Conservation (phyloP, 2,888 invertebrate genomes). For the Drosophila cracens region DNA sequence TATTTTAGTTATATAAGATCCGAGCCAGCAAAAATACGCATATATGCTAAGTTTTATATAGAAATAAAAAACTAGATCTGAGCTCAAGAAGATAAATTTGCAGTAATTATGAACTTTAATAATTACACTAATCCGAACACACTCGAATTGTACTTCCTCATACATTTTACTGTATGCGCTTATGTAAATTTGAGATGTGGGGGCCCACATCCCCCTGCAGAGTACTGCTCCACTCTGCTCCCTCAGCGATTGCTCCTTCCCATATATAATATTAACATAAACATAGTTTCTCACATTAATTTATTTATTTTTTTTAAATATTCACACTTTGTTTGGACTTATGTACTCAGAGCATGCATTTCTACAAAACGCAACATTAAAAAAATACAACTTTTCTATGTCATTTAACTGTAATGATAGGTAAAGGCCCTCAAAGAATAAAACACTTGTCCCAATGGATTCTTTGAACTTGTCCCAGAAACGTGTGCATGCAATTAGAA, state of each 20-base stretch:
- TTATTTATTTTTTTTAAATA: neutral
- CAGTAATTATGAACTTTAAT: no score
- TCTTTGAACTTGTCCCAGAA: slow-evolving; percentile 74
- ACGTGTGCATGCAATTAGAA: slow-evolving; percentile 51
- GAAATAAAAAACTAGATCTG: no score
- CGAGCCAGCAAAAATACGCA: no score
- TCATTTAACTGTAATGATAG: neutral
- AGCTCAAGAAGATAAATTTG: no score
- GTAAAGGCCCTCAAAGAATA: neutral
- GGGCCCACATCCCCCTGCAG: neutral
- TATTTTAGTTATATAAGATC: neutral
- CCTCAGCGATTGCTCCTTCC: neutral
- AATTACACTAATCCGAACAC: no score
- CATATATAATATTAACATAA: neutral
- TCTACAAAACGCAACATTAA: neutral
- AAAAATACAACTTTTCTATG: neutral
- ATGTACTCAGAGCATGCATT: neutral
- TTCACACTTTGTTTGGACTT: neutral
- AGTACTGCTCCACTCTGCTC: no score
- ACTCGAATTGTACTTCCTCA: no score
- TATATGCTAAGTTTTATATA: no score
- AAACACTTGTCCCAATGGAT: slow-evolving; percentile 29
- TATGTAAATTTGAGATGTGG: neutral
- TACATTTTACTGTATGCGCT: neutral
- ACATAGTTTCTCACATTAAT: neutral